phyloP scores from a whole-genome alignment of 2,888 invertebrate species.

The Andrena praecox region DNA sequence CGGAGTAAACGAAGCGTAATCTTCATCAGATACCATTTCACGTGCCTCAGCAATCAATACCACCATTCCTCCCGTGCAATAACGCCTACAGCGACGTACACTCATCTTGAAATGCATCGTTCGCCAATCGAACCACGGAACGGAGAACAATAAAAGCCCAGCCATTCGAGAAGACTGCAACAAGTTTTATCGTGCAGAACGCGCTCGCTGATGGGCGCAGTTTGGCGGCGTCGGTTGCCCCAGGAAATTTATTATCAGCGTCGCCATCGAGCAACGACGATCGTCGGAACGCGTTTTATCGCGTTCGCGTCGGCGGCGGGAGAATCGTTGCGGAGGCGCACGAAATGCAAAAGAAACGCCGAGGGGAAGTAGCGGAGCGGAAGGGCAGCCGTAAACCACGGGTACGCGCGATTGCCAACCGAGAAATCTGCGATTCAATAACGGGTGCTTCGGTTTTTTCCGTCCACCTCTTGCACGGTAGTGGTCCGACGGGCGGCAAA shows the following conservation, averaged over 20 bases:
- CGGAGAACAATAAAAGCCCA: constrained; percentile 22
- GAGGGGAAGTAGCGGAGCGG: constrained; percentile 29
- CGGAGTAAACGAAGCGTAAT: too few relatives aligned
- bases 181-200: constrained; percentile 52
- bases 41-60: too few relatives aligned
- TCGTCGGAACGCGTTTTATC: constrained; percentile 64
- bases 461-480: background rate
- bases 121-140: background rate
- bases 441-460: constrained; percentile 27
- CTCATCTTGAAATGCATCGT: background rate
- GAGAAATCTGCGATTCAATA: constrained; percentile 69
- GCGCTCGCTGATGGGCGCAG: constrained; percentile 18
- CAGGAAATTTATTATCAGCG: constrained; percentile 61
- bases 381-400: constrained; percentile 47
- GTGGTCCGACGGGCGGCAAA: background rate
- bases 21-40: too few relatives aligned
- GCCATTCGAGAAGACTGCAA: constrained; percentile 17
- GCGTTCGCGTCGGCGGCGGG: constrained; percentile 12
- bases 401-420: constrained; percentile 28
- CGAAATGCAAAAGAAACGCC: constrained; percentile 15
- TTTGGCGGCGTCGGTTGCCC: background rate
- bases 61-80: too few relatives aligned
- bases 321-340: background rate
- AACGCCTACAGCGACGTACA: background rate
- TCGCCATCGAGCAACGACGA: constrained; percentile 49